Base-by-base conservation (phyloP, 2,888 invertebrate genomes). In the Drosophila aldrichi region DNA sequence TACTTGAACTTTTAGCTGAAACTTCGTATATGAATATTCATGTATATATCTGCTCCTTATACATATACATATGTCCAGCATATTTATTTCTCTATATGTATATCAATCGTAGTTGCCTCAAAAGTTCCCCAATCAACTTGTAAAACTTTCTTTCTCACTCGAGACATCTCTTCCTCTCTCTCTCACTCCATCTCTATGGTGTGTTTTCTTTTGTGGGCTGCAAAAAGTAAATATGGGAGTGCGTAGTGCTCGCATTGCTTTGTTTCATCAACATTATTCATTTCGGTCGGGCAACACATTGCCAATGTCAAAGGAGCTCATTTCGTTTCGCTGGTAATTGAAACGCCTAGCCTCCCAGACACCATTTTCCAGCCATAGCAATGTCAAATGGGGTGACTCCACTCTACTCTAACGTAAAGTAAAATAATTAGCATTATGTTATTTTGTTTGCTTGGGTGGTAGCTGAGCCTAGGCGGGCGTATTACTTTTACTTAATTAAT, bases 401-500 rank as follows among this genome's bases (percentile, higher is more conserved):
- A 43, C 22, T 59, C 43, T 22, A 43, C 22, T 59, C 43, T 22
- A 70, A 74, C n/a, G 64, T 44, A 69, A 71, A 74, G 74, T 74
- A 70, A 81, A 88, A 90, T 88, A 89, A 86, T 90, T 90, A 90
- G 70, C 84, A 78, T 82, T 77, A 86, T 73, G 68, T 69, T 70
- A 62, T 73, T 72, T 51, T 72, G 65, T 64, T 78, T 76, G 61
- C 57, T 60, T 65, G 38, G 59, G 54, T 48, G 70, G 70, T 25
- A 5, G 61, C 41, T 44, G 77, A 43, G 36, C 34, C 59, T 48
- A 41, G 56, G 10, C 49, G 38, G 61, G 57, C 55, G 57, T 71
- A 77, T 77, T 87, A 79, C 88, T 77, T 77, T 74, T 72, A 72
- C 75, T 87, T 90, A 87, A 87, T 87, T 87, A 87, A 90, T 87